These are phyloP conservation scores for Cololabis saira DNA, from an alignment of 2,113 vertebrate genomes.

Conservation along the genomic window DNA sequence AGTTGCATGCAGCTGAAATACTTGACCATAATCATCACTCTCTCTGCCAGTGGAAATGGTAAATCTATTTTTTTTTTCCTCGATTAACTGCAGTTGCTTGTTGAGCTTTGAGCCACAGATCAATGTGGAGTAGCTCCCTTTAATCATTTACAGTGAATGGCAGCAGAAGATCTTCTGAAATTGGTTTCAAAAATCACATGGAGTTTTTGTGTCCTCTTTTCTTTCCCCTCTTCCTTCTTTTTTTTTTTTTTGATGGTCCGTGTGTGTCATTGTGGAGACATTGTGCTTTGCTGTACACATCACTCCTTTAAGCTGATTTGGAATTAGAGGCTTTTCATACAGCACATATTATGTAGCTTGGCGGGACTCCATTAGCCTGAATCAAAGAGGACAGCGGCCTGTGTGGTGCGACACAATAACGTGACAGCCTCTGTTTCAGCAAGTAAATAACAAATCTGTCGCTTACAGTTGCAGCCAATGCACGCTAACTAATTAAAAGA, in stretches of 20 bases:
- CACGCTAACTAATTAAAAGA: slow-evolving; percentile 78
- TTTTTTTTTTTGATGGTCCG: not conserved
- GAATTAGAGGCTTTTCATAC: slow-evolving; percentile 78
- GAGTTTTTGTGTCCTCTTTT: slow-evolving; percentile 63
- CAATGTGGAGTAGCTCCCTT: slow-evolving; percentile 58
- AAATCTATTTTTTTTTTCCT: slow-evolving; percentile 19
- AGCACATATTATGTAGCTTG: slow-evolving; percentile 74
- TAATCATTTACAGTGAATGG: slow-evolving; percentile 66
- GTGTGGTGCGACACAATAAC: slow-evolving; percentile 67
- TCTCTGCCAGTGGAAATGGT: not conserved
- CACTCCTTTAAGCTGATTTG: slow-evolving; percentile 77
- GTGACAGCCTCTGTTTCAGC: slow-evolving; percentile 72
- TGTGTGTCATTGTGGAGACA: slow-evolving; percentile 52
- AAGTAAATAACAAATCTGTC: slow-evolving; percentile 79
- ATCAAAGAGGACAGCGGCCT: slow-evolving; percentile 79
- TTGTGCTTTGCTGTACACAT: slow-evolving; percentile 57
- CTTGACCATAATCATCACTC: not conserved
- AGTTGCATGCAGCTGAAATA: slow-evolving; percentile 7
- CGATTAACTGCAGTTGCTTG: slow-evolving; percentile 43
- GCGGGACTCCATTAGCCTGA: slow-evolving; percentile 78
- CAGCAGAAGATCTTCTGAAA: slow-evolving; percentile 58
- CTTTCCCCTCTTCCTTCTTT: slow-evolving; percentile 29
- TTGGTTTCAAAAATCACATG: slow-evolving; percentile 69
- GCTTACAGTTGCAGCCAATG: slow-evolving; percentile 71
- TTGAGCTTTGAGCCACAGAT: slow-evolving; percentile 58